Conservation (phyloP, 2,113 vertebrate genomes). For the Hypocryptadius cinnamomeus region DNA sequence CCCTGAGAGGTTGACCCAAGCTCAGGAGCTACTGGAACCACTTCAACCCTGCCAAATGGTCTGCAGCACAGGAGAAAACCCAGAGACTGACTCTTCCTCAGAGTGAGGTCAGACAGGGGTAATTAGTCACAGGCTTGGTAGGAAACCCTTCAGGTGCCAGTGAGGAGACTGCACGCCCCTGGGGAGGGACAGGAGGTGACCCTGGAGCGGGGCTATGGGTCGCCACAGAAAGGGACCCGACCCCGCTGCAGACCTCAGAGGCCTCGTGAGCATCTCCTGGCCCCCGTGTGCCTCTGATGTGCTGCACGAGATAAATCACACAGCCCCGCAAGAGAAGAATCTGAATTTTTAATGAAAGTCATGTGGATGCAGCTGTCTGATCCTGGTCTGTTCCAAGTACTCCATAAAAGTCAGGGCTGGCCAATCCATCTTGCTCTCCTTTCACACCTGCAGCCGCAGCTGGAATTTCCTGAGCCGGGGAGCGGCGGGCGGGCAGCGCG, state of each 20-base stretch:
- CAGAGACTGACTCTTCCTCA: not conserved
- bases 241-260: not conserved
- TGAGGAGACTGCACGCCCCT: fast-evolving
- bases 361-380: conserved; percentile 70
- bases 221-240: not conserved
- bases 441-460: conserved; percentile 57
- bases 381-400: conserved; percentile 40
- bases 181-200: not conserved
- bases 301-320: conserved; percentile 79
- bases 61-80: not conserved
- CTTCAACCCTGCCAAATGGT: not conserved
- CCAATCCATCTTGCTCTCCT: conserved; percentile 54
- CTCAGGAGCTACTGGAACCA: not conserved
- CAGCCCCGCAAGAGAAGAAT: conserved; percentile 74
- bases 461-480: conserved; percentile 30
- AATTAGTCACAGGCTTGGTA: not conserved
- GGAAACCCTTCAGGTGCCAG: not conserved
- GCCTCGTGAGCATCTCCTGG: not conserved
- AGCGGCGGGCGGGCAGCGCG: not conserved
- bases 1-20: fast-evolving
- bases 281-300: conserved; percentile 61
- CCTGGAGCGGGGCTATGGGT: not conserved
- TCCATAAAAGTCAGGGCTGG: conserved; percentile 55
- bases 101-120: not conserved
- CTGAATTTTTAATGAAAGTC: conserved; percentile 86